Percentiles rank a stretch among this genome's conserved stretches.
Conservation (phyloP, 2,113 vertebrate genomes). For the Pica pica region DNA sequence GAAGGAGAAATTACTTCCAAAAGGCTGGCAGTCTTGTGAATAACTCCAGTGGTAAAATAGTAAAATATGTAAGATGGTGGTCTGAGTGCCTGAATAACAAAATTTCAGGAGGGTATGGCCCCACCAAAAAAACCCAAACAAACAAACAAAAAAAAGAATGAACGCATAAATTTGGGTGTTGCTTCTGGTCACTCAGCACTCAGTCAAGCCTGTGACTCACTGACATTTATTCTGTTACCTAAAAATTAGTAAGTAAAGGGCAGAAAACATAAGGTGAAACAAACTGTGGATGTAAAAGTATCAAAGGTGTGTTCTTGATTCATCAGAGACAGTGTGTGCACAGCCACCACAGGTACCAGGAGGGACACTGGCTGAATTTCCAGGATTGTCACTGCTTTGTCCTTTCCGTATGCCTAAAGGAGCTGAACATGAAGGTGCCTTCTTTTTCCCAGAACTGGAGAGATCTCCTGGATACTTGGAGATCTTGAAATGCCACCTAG, state of each 20-base stretch:
- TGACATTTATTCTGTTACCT: neutral
- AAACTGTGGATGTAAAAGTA: neutral
- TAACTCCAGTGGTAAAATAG: constrained; percentile 12
- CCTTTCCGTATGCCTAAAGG: neutral
- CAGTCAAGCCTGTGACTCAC: neutral
- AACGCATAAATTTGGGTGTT: neutral
- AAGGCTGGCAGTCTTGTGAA: neutral
- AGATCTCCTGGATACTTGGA: neutral
- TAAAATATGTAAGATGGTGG: neutral
- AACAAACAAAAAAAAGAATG: neutral
- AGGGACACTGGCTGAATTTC: neutral
- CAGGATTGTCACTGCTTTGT: neutral
- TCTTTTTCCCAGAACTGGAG: neutral
- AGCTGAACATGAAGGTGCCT: neutral
- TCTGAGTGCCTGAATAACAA: neutral
- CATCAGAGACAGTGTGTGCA: neutral
- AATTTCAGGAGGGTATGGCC: neutral
- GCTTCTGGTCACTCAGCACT: neutral
- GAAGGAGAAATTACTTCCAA: constrained; percentile 12
- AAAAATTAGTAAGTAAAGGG: neutral
- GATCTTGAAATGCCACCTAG: neutral
- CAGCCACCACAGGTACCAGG: rapidly evolving
- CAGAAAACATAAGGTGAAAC: neutral
- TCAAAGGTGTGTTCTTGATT: neutral
- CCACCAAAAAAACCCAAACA: no score